Conservation (phyloP, 2,113 vertebrate species). For the Gymnocephalus cernua region DNA sequence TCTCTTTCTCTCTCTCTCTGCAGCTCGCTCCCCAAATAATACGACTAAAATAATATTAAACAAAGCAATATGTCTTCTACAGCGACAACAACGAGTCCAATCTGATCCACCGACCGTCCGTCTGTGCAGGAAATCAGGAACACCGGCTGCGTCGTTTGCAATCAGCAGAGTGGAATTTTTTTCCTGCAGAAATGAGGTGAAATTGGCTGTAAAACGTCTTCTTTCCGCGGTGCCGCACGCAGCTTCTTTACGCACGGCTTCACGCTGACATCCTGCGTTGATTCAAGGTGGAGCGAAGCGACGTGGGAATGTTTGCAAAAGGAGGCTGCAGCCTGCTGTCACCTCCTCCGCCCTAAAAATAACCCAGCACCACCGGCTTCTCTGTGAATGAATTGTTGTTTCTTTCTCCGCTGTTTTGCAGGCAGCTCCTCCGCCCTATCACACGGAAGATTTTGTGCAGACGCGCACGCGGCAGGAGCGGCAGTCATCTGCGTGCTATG, state of each 20-base stretch:
- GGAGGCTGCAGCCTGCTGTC: conserved; percentile 34
- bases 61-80: neutral
- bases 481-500: conserved; percentile 12
- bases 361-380: conserved; percentile 20
- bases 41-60: neutral
- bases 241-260: conserved; percentile 40
- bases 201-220: conserved; percentile 21
- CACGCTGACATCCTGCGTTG: conserved; percentile 35
- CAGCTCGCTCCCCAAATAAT: conserved; percentile 1
- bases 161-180: neutral
- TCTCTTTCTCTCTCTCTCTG: neutral
- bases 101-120: neutral
- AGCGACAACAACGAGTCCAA: neutral
- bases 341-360: conserved; percentile 41
- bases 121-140: neutral
- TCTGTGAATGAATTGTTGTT: conserved; percentile 28
- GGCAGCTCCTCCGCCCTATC: conserved; percentile 27
- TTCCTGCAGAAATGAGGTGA: neutral
- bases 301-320: conserved; percentile 32
- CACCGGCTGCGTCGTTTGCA: conserved; percentile 1
- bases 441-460: neutral
- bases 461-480: conserved; percentile 16
- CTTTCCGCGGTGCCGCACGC: conserved; percentile 19
- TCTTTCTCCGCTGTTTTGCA: neutral
- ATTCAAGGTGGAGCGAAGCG: conserved; percentile 50